A percentile compares a stretch with the other conserved stretches of the same genome.
These are phyloP conservation scores for Zygogramma bicolorata DNA, from an alignment of 2,888 invertebrate species.

Conservation along the genomic window DNA sequence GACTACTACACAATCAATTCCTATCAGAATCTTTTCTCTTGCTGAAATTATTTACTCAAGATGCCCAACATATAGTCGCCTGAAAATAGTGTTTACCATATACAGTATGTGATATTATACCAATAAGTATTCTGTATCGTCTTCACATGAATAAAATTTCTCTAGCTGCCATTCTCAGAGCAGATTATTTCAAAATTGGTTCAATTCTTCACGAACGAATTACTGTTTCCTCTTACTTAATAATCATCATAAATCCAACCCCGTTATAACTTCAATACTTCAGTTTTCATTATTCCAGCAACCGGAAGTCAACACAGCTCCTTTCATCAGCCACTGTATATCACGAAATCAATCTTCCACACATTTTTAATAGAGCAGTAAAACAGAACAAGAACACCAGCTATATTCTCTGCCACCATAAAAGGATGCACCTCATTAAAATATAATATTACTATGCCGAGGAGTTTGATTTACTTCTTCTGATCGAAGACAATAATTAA, in stretches of 20 bases:
- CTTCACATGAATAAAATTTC: too few relatives aligned
- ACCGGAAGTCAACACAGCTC: background rate
- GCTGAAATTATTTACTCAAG: too few relatives aligned
- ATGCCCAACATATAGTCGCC: too few relatives aligned
- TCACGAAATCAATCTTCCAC: background rate
- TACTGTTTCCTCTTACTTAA: background rate
- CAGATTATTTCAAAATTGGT: too few relatives aligned
- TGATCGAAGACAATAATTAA: slow-evolving; percentile 32
- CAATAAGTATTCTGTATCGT: too few relatives aligned
- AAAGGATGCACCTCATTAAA: slow-evolving; percentile 35
- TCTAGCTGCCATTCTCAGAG: too few relatives aligned
- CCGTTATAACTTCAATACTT: background rate
- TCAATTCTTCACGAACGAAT: too few relatives aligned
- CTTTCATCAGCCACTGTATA: background rate
- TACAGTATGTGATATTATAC: too few relatives aligned
- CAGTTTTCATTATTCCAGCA: background rate
- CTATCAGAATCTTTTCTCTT: too few relatives aligned
- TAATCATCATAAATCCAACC: background rate
- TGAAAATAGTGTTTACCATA: too few relatives aligned
- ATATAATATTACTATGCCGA: slow-evolving; percentile 25
- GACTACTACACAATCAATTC: too few relatives aligned
- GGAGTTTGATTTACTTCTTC: slow-evolving; percentile 33
- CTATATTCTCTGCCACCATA: slow-evolving; percentile 17
- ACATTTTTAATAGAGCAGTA: background rate
- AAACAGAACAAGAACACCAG: background rate